Evolutionary conservation across 2,797 vertebrate species (phyloP).

Genomic region (Sphenopsis melanotis): DNA sequence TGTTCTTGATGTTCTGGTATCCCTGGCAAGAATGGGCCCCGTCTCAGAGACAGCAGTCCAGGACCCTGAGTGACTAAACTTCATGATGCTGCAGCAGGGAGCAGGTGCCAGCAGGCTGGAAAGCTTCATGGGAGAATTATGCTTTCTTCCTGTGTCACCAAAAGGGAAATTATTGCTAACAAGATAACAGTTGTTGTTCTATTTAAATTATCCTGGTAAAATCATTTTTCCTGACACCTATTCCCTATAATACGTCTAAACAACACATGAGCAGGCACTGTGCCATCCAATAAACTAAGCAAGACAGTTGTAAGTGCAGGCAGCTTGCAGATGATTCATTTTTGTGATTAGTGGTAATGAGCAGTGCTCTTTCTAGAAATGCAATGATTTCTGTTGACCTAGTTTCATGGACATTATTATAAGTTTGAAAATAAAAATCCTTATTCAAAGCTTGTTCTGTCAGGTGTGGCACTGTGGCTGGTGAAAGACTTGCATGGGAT

Average conservation of each 20-base stretch:
- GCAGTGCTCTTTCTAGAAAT: not conserved
- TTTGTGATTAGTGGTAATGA: not conserved
- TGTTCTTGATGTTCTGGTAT: not conserved
- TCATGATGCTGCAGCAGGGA: not conserved
- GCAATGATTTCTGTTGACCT: not conserved
- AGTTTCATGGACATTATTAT: not conserved
- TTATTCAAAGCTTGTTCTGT: not conserved
- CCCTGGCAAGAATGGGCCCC: not conserved
- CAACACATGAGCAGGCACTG: constrained; percentile 1
- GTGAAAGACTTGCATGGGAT: not conserved
- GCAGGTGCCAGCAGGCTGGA: not conserved
- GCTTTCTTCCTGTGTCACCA: constrained; percentile 18
- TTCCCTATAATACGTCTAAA: not conserved
- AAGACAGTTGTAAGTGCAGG: constrained; percentile 13
- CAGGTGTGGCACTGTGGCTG: not conserved
- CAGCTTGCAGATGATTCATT: constrained; percentile 41
- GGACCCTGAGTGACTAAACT: not conserved
- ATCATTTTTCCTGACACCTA: constrained; percentile 33
- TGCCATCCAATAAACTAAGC: not conserved
- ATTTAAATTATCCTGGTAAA: constrained; percentile 46
- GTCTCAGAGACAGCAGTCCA: not conserved
- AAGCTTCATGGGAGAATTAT: constrained; percentile 6
- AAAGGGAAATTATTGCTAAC: constrained; percentile 37
- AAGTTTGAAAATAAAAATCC: constrained; percentile 12
- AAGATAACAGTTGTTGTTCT: constrained; percentile 55